Evolutionary conservation across 2,888 invertebrate genomes (phyloP).

Genomic region (Drosophila mayaguana): DNA sequence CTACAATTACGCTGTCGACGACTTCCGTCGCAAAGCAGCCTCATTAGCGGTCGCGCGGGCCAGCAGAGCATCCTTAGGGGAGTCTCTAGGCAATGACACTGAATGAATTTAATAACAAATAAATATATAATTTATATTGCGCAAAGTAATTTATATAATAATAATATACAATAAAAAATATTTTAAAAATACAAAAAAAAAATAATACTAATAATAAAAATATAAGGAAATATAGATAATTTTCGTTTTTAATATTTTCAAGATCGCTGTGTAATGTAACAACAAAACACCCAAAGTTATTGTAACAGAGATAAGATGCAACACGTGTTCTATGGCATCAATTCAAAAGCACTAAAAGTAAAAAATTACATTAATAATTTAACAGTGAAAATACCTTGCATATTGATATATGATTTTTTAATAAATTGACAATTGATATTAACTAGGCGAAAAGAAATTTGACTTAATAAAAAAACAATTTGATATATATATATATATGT

Average conservation of each 20-base stretch:
- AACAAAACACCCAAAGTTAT: no score
- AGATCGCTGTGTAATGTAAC: no score
- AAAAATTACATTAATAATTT: no score
- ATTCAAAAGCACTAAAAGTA: no score
- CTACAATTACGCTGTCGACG: background rate
- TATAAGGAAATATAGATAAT: background rate
- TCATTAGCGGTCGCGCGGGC: constrained; percentile 7
- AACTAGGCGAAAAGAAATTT: no score
- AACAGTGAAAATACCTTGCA: no score
- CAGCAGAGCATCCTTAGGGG: background rate
- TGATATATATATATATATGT: no score
- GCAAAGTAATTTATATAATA: background rate
- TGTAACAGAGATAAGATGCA: no score
- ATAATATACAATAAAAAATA: background rate
- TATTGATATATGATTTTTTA: no score
- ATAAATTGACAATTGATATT: no score
- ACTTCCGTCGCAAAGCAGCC: constrained; percentile 8
- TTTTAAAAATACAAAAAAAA: background rate
- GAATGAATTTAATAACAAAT: background rate
- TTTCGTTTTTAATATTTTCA: background rate
- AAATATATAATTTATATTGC: background rate
- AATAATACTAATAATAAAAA: background rate
- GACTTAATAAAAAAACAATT: no score
- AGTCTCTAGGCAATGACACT: background rate
- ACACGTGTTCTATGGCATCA: no score